Evolutionary conservation across 2,113 vertebrate genomes (phyloP).

Genomic region (Capricornis sumatraensis): DNA sequence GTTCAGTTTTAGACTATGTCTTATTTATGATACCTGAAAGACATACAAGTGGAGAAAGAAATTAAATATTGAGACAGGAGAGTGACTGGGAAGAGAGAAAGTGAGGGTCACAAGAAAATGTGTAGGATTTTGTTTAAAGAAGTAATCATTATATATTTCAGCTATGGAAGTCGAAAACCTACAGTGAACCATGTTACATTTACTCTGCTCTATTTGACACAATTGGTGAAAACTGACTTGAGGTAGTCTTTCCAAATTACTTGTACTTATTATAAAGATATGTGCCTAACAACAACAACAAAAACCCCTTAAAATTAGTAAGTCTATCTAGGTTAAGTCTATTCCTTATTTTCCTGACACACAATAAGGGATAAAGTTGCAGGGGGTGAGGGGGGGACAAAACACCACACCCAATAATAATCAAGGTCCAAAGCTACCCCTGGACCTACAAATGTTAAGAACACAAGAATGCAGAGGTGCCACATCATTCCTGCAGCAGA

Average conservation of each 20-base stretch:
- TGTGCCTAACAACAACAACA: neutral
- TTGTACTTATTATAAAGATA: neutral
- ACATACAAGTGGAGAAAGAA: neutral
- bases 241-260: neutral
- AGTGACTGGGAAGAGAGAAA: neutral
- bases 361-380: neutral
- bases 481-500: neutral
- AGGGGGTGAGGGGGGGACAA: fast-evolving
- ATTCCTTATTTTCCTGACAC: neutral
- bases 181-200: neutral
- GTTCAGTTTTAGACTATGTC: neutral
- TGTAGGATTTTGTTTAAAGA: neutral
- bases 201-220: neutral
- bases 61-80: neutral
- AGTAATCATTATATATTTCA: neutral
- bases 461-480: neutral
- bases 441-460: neutral
- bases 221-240: neutral
- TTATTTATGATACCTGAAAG: neutral
- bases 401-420: neutral
- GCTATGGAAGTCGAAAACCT: neutral
- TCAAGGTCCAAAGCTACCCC: neutral
- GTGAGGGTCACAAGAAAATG: neutral
- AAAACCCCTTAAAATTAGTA: neutral
- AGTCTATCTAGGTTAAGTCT: neutral